phyloP scores from a whole-genome alignment of 2,113 vertebrate species.

The Ailuropoda melanoleuca region DNA sequence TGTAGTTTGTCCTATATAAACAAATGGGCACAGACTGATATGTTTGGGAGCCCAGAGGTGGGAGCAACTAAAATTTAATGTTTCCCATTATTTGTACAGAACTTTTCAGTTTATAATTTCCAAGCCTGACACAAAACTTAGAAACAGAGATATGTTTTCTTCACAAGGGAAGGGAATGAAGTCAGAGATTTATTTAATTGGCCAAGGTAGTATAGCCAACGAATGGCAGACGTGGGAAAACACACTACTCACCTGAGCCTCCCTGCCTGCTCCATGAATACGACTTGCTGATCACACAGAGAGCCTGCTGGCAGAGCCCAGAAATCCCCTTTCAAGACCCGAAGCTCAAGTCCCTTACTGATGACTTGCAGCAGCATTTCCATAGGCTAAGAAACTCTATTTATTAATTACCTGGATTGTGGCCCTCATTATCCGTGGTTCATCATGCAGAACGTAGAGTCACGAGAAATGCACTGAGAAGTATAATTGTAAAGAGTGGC shows the following conservation, averaged over 20 bases:
- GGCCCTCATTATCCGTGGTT: not conserved
- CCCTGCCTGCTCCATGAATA: accelerated
- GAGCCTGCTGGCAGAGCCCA: no score
- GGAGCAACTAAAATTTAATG: not conserved
- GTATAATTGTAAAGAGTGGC: not conserved
- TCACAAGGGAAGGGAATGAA: not conserved
- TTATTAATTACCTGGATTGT: not conserved
- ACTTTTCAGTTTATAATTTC: not conserved
- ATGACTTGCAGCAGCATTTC: not conserved
- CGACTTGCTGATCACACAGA: accelerated
- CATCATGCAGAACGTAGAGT: not conserved
- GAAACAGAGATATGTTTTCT: not conserved
- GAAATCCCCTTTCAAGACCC: not conserved
- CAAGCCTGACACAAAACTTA: not conserved
- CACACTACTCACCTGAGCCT: accelerated
- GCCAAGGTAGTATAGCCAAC: not conserved
- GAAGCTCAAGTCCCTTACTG: not conserved
- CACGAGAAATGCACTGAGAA: not conserved
- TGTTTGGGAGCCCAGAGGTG: not conserved
- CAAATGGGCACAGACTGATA: not conserved
- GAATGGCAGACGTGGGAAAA: not conserved
- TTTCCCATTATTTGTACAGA: not conserved
- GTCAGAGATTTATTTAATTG: not conserved
- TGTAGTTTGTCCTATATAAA: not conserved
- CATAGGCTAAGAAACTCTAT: not conserved